Base-by-base conservation (phyloP, 2,888 invertebrate species). In the Choreutis nemorana region DNA sequence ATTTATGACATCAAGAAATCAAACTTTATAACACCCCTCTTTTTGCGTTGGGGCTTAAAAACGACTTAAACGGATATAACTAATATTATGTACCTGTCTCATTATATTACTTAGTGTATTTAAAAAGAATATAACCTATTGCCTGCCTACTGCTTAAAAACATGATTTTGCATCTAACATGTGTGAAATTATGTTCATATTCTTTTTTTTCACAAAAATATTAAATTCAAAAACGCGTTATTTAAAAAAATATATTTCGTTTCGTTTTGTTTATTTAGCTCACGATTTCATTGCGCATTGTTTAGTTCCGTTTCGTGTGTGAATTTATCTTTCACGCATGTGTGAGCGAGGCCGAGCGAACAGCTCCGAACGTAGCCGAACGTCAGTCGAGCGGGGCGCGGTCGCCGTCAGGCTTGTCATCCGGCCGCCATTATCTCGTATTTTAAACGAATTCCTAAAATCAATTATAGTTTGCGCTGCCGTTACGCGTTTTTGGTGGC, bases 391-490 rank as follows among this genome's bases (percentile, higher is more conserved):
- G 78, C 77, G 79, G 77, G 78, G 79, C 78, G 81, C 81, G 81
- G 82, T 81, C 80, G 81, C 77, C 72, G 81, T 81, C 81, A 80
- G 77, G 75, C 66, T 68, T 77, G 81, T 82, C 82, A 82, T 72
- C 67, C 70, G 73, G 78, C 75, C 79, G 82, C 83, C 82, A 82
- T 81, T 80, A 81, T 78, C 80, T 81, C 70, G 75, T 80, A 81
- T 79, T 71, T 62, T 77, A 72, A 72, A 78, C 78, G 59, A 61
- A 67, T 73, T 71, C 65, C 57, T 64, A 67, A 68, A 75, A 71
- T 75, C 70, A 72, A 72, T 73, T 72, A 59, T 49, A 68, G 50
- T 70, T 66, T 55, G 62, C 62, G 54, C 54, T 58, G 58, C 49
- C 54, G 55, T 64, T 63, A 56, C 64, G 61, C 53, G 63, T 63